These are phyloP conservation scores for Meganola albula DNA, from an alignment of 2,888 invertebrate genomes.

Conservation along the genomic window DNA sequence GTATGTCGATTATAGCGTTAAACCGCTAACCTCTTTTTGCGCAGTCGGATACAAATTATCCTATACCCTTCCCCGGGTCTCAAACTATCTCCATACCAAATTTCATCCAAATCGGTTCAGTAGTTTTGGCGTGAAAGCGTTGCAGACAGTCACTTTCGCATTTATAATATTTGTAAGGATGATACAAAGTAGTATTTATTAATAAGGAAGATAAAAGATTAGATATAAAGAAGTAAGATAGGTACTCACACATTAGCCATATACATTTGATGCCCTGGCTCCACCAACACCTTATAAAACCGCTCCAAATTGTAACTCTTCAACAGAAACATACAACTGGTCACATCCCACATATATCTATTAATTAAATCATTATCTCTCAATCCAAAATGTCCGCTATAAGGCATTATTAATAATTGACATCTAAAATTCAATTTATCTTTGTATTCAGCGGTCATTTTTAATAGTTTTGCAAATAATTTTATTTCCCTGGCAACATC, in stretches of 20 bases:
- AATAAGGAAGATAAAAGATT: too few relatives aligned
- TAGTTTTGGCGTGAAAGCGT: too few relatives aligned
- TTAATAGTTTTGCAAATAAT: slow-evolving; percentile 78
- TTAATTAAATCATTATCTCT: slow-evolving; percentile 57
- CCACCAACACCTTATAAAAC: slow-evolving; percentile 79
- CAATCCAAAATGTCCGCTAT: slow-evolving; percentile 34
- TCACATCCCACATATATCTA: slow-evolving; percentile 80
- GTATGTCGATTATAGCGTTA: too few relatives aligned
- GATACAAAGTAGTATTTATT: too few relatives aligned
- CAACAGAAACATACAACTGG: slow-evolving; percentile 79
- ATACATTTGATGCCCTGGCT: slow-evolving; percentile 79
- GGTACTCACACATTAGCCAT: slow-evolving; percentile 81
- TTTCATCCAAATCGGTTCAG: too few relatives aligned
- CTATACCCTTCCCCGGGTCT: too few relatives aligned
- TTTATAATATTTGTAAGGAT: too few relatives aligned
- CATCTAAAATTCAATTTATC: slow-evolving; percentile 70
- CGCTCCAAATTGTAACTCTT: slow-evolving; percentile 78
- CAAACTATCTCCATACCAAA: too few relatives aligned
- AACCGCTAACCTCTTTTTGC: too few relatives aligned
- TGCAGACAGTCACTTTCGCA: too few relatives aligned
- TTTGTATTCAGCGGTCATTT: slow-evolving; percentile 80
- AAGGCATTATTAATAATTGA: slow-evolving; percentile 77
- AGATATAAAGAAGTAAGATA: too few relatives aligned
- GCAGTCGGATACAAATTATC: too few relatives aligned
- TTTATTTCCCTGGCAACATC: slow-evolving; percentile 79